Evolutionary conservation across 2,797 vertebrate genomes (phyloP), one percentile per base, ranked within the genome.

Genomic region (Macropus fuliginosus): DNA sequence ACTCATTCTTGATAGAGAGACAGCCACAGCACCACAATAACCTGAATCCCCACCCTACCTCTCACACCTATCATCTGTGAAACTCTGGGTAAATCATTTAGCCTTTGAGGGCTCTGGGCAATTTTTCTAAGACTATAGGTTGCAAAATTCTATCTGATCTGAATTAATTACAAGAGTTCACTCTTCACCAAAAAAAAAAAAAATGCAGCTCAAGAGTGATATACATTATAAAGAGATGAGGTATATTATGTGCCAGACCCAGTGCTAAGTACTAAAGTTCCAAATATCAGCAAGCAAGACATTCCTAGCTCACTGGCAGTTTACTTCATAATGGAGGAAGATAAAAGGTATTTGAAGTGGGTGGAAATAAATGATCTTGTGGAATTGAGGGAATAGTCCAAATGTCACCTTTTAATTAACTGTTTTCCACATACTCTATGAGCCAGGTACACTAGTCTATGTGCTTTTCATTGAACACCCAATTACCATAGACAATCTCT

Each of bases 161-260:
- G n/a, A 81, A 46, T 40, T 81, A 81, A 6, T 21, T 2, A 16
- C 10, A 8, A n/a, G 34, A 46, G 18, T 24, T 81, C 21, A 24
- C 9, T 9, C 0, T 21, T 21, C 16, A 81, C 0, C 18, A 46
- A 24, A 3, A 46, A 46, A 24, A 3, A 3, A 46, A 18, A 9
- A 81, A 46, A 46, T 40, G 21, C 1, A 24, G 0, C 0, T 46
- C 18, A 24, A 8, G n/a, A 46, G 66, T 18, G n/a, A 40, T 40
- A 40, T 74, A 40, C 5, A 74, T 74, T 40, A 40, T 31, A 31
- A 11, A 59, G 18, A n/a, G 34, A 18, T 8, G 4, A 40, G n/a
- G n/a, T 40, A 8, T 59, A 59, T 40, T 40, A 40, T 74, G 6
- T 3, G 16, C 34, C n/a, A 40, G 66, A 40, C 66, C 5, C 50